These are phyloP conservation scores for Rallus limicola DNA, from an alignment of 2,113 vertebrate species.

Conservation along the genomic window DNA sequence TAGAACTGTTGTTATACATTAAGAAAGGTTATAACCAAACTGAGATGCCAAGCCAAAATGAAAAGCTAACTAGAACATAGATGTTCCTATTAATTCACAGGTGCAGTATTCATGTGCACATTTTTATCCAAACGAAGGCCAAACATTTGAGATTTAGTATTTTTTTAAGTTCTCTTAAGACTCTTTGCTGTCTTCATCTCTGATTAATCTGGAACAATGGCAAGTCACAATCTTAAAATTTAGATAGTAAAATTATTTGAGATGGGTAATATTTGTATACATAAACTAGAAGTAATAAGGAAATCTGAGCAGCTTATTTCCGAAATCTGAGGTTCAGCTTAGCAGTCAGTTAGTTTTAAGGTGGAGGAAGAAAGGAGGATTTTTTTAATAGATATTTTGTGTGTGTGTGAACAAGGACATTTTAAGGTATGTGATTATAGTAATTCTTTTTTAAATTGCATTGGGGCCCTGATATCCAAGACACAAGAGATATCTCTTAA, in stretches of 20 bases:
- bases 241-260: neutral
- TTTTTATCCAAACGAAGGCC: neutral
- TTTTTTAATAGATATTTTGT: neutral
- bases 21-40: neutral
- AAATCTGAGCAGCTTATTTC: neutral
- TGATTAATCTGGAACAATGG: neutral
- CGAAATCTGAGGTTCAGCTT: neutral
- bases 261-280: neutral
- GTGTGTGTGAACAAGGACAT: neutral
- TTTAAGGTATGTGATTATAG: neutral
- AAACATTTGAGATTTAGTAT: neutral
- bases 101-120: neutral
- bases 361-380: neutral
- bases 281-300: neutral
- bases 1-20: neutral
- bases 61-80: neutral
- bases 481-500: neutral
- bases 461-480: neutral
- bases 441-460: neutral
- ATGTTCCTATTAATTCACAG: neutral
- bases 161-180: neutral
- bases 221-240: neutral
- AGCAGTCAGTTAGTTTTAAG: neutral
- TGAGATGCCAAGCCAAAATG: neutral
- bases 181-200: neutral